Base-by-base conservation (phyloP, 1,140 invertebrate genomes). In the Hycleus phaleratus region DNA sequence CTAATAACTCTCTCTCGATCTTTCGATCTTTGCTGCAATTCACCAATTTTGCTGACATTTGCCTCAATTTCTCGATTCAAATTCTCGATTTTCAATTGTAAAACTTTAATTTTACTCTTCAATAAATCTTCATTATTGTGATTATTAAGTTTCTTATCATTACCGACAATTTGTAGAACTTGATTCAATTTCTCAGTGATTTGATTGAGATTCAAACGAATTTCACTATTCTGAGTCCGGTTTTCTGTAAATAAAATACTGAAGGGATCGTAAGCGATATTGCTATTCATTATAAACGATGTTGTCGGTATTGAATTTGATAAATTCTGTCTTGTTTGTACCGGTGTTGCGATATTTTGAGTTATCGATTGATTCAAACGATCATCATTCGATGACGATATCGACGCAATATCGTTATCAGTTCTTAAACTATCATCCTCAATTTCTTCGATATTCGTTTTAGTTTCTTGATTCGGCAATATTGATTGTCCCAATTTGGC, bases 401-500 rank as follows among this genome's bases (percentile, higher is more conserved):
- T 39, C 4, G 49, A 26, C 0, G 25, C 10, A 46, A 25, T 4
- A 46, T 38, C 11, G 38, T 25, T 2, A 39, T 32, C 18, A 11
- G 24, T 39, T 39, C 39, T n/a, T 1, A 3, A 40, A 11, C 7
- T 39, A 32, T 32, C 32, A 32, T 50, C 12, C 11, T 55, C 43
- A 43, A 32, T 47, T 18, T n/a, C 26, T 32, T 51, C 44, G 38
- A 18, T 26, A 52, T 46, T 43, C 46, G 39, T 40, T 9, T 48
- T 26, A 24, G 12, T 7, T 12, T 44, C 32, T 47, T 49, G 57
- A 39, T 6, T 51, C 2, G 64, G 64, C 7, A 66, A 56, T 38
- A 71, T 63, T 24, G 63, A 59, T 48, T 65, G 62, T 1, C 70
- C 70, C 57, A 71, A 63, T 63, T 69, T 71, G 7, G 68, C 66